Evolutionary conservation across 2,113 vertebrate genomes (phyloP).

Genomic region (Ceyx cyanopectus): DNA sequence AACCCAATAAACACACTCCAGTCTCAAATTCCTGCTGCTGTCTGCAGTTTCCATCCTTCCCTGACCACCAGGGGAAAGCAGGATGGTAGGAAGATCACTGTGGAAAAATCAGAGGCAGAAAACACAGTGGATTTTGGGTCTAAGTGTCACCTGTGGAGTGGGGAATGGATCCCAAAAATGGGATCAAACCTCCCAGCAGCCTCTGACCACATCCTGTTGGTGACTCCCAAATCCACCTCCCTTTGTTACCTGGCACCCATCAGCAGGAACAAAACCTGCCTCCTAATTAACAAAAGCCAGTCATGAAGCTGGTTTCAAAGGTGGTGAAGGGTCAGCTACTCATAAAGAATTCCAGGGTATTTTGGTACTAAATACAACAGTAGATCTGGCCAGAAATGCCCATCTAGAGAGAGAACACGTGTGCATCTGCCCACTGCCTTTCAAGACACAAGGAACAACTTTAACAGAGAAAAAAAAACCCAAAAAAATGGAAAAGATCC

Average conservation of each 20-base stretch:
- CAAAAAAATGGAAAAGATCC: background rate
- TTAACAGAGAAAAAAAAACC: background rate
- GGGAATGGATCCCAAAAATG: background rate
- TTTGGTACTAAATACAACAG: background rate
- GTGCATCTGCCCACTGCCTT: too few relatives aligned
- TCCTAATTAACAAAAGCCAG: background rate
- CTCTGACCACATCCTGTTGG: conserved; percentile 34
- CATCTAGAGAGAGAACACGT: fast-evolving
- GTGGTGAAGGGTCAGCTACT: background rate
- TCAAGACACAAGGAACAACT: background rate
- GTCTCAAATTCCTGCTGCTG: background rate
- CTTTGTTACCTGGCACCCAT: background rate
- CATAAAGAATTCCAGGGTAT: background rate
- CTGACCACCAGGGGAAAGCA: background rate
- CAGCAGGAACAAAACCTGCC: background rate
- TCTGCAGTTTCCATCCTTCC: background rate
- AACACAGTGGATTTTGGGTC: background rate
- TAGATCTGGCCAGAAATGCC: too few relatives aligned
- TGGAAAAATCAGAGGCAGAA: background rate
- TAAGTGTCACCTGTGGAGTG: conserved; percentile 64
- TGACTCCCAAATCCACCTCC: background rate
- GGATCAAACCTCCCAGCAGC: background rate
- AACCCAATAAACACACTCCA: background rate
- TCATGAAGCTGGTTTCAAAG: background rate
- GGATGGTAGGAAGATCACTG: fast-evolving